phyloP scores from a whole-genome alignment of 2,888 invertebrate species.

The Stegana nigrithorax region DNA sequence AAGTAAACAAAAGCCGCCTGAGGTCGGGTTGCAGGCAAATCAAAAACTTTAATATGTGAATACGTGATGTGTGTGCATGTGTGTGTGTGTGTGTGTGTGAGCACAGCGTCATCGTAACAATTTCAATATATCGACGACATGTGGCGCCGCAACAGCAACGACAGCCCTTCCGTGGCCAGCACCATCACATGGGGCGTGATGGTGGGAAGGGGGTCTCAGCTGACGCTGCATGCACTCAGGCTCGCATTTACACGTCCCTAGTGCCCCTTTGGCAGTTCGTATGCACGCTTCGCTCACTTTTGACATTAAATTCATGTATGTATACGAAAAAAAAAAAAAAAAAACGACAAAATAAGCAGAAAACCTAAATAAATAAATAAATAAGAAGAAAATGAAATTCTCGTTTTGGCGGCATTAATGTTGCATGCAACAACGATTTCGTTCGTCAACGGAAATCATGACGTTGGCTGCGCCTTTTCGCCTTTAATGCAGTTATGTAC shows the following conservation, averaged over 20 bases:
- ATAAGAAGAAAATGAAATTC: slow-evolving; percentile 17
- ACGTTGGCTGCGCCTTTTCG: slow-evolving; percentile 2
- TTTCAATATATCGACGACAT: slow-evolving; percentile 42
- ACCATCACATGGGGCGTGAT: not conserved
- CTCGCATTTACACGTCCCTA: no score
- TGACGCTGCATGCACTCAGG: not conserved
- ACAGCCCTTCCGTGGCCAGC: no score
- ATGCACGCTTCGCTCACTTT: slow-evolving; percentile 5
- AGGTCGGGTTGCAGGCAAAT: not conserved
- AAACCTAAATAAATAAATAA: no score
- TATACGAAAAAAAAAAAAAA: no score
- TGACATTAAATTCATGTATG: slow-evolving; percentile 33
- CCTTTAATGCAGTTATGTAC: slow-evolving; percentile 9
- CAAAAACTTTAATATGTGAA: not conserved
- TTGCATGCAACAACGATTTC: slow-evolving; percentile 29
- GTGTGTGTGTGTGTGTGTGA: not conserved
- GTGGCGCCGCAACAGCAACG: slow-evolving; percentile 48
- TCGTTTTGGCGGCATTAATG: slow-evolving; percentile 29
- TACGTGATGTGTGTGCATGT: not conserved
- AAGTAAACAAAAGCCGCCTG: slow-evolving; percentile 8
- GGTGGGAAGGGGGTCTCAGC: not conserved
- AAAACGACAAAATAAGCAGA: no score
- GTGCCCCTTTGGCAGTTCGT: not conserved
- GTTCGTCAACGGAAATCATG: not conserved
- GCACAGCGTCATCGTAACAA: slow-evolving; percentile 48